Conservation (phyloP, 1,140 invertebrate genomes). For the Radopholus similis region DNA sequence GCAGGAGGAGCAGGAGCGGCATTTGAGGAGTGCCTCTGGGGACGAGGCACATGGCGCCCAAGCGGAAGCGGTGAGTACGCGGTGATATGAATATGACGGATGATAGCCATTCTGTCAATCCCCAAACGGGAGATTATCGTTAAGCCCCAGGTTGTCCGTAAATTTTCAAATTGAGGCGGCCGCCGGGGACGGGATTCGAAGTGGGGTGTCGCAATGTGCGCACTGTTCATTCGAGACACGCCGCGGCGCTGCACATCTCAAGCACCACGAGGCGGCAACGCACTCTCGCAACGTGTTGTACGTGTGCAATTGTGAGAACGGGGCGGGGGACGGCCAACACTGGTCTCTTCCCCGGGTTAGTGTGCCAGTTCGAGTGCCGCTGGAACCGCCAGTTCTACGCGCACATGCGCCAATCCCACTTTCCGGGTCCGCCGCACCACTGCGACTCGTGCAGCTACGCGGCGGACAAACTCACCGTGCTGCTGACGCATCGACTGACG, state of each 20-base stretch:
- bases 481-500: slow-evolving; percentile 65
- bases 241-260: slow-evolving; percentile 65
- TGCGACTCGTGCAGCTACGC: slow-evolving; percentile 58
- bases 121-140: too few species aligned
- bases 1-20: not conserved
- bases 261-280: slow-evolving; percentile 64
- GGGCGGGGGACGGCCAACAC: not conserved
- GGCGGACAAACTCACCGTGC: slow-evolving; percentile 64
- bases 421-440: slow-evolving; percentile 11
- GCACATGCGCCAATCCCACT: slow-evolving; percentile 65
- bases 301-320: slow-evolving; percentile 63
- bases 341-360: not conserved
- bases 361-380: slow-evolving; percentile 69
- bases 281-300: slow-evolving; percentile 67
- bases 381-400: slow-evolving; percentile 69
- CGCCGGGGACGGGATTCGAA: slow-evolving; percentile 35
- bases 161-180: not conserved
- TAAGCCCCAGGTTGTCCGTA: not conserved
- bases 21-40: not conserved
- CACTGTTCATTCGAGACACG: slow-evolving; percentile 36
- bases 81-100: too few species aligned
- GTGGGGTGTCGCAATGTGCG: slow-evolving; percentile 25
- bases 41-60: too few species aligned
- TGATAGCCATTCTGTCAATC: too few species aligned
- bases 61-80: too few species aligned